phyloP scores from a whole-genome alignment of 2,888 invertebrate species.

The Ophioninae sp. region DNA sequence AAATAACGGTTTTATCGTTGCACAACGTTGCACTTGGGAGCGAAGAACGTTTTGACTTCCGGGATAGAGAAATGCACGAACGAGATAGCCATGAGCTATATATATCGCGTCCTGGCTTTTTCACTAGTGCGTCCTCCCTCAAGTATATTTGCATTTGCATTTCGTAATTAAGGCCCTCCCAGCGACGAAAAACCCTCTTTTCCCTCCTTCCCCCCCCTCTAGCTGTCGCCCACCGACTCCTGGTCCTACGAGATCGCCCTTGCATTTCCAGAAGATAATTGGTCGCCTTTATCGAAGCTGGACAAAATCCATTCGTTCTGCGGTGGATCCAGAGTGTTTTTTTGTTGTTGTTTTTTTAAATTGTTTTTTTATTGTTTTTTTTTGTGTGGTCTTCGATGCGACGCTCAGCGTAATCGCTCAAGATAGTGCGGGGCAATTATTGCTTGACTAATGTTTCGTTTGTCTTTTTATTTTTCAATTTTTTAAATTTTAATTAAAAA shows the following conservation, averaged over 20 bases:
- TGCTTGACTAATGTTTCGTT: background rate
- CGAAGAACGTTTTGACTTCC: conserved; percentile 38
- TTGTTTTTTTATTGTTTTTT: background rate
- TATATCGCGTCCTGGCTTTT: conserved; percentile 26
- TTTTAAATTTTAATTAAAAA: too few relatives aligned
- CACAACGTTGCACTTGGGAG: conserved; percentile 23
- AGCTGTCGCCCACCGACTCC: background rate
- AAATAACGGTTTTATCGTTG: conserved; percentile 52
- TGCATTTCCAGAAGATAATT: conserved; percentile 40
- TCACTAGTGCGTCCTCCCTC: conserved; percentile 65
- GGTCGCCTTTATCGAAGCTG: conserved; percentile 72
- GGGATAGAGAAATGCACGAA: conserved; percentile 47
- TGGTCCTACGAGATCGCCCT: background rate
- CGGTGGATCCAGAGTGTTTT: conserved; percentile 15
- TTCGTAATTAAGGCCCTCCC: conserved; percentile 75
- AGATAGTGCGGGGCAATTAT: background rate
- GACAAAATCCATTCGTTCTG: conserved; percentile 53
- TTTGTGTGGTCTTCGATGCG: background rate
- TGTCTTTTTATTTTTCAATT: too few relatives aligned
- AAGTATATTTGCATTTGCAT: conserved; percentile 78
- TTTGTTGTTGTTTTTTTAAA: too few relatives aligned
- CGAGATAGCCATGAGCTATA: conserved; percentile 63
- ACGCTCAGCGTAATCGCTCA: conserved; percentile 4
- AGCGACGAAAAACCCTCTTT: conserved; percentile 41
- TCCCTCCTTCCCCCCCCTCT: background rate